phyloP scores from a whole-genome alignment of 1,140 invertebrate genomes.

The Ganaspis sp. region DNA sequence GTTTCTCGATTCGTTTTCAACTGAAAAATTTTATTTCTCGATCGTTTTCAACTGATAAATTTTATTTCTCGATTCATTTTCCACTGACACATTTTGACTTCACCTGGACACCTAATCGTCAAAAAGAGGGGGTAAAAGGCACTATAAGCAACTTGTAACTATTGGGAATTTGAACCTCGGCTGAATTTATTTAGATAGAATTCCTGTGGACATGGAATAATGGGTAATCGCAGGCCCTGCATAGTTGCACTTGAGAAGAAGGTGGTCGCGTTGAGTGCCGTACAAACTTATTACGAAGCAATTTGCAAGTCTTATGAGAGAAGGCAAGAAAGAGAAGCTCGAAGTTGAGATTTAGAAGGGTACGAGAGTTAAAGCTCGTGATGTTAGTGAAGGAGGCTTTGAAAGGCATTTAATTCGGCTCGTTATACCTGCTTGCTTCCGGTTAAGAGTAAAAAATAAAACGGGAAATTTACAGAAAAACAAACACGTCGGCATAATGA shows the following conservation, averaged over 20 bases:
- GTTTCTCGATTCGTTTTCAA: too few species aligned
- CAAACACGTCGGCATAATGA: not conserved
- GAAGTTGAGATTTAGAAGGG: conserved; percentile 34
- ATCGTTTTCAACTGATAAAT: too few species aligned
- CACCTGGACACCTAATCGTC: too few species aligned
- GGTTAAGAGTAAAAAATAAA: not conserved
- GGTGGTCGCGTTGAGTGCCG: conserved; percentile 46
- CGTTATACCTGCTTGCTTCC: conserved; percentile 32
- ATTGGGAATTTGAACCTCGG: not conserved
- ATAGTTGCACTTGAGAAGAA: conserved; percentile 30
- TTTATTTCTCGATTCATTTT: too few species aligned
- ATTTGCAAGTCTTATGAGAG: conserved; percentile 64
- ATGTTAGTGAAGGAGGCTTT: conserved; percentile 38
- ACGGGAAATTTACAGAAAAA: not conserved
- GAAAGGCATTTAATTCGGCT: conserved; percentile 53
- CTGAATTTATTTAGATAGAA: conserved; percentile 23
- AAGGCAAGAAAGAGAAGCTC: conserved; percentile 34
- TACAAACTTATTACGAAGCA: conserved; percentile 63
- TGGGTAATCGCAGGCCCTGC: conserved; percentile 23
- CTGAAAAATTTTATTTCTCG: too few species aligned
- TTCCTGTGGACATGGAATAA: conserved; percentile 8
- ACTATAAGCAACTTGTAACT: not conserved
- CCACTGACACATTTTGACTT: too few species aligned
- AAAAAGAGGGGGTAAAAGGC: not conserved
- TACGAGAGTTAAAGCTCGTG: conserved; percentile 29